Base-by-base conservation (phyloP, 1,140 invertebrate species). In the Rhagoletis pomonella region DNA sequence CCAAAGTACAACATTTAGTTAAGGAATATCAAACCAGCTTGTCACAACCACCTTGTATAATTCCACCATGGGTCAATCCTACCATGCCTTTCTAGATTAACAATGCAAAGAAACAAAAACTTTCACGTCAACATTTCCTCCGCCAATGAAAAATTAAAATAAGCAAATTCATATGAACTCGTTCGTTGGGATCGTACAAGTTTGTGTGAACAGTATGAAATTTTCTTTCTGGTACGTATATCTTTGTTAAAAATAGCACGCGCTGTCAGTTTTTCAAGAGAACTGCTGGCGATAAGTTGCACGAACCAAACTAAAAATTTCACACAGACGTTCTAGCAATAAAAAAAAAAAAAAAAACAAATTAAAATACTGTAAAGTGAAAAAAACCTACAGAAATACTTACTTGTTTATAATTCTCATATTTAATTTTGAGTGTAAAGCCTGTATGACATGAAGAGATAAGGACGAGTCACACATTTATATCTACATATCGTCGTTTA, bases 161-260 rank as follows among this genome's bases (percentile, higher is more conserved):
- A 55, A 81, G 55, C 50, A 19, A 81, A 81, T 55, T 55, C 47
- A 81, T 81, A 81, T 81, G 73, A 81, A 81, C 19, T 29, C 17
- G 14, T 42, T 81, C 44, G 73, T 17, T 42, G 19, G 55, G 73
- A 81, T 58, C 44, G 47, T 55, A 47, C 73, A 29, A 2, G 29
- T n/a, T 55, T 47, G 47, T 44, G 85, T 62, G 62, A 86, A 86
- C 60, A 60, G 85, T 59, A 86, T 86, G 42, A 86, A 86, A 62
- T 60, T 86, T 65, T 62, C 62, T 55, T 81, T 81, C 50, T 81
- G 19, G n/a, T 55, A 55, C 73, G n/a, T 73, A 73, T 86, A 88
- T n/a, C 44, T 77, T 87, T 88, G 88, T 91, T 92, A 92, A 92
- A 92, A 92, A 92, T 92, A 92, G 91, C 86, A 42, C 81, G 65